Base-by-base conservation (phyloP, 2,113 vertebrate genomes). In the Python bivittatus region DNA sequence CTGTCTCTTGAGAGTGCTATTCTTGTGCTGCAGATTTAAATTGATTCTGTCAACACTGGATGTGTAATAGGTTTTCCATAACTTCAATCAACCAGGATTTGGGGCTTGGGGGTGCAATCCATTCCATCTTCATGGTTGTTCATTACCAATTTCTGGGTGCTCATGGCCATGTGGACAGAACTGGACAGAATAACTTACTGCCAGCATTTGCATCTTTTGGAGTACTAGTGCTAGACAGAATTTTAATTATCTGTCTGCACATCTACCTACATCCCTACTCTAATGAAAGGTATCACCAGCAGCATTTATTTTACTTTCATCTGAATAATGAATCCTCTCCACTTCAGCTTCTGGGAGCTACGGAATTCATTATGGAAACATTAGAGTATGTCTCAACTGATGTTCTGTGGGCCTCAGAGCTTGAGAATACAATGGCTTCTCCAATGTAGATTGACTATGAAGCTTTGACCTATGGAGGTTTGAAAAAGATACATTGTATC, bases 401-500 rank as follows among this genome's bases (percentile, higher is more conserved):
- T 29, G 33, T 33, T 88, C 29, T 92, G 6, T 2, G 6, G 90
- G 4, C 13, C 1, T 0, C 44, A 13, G 90, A 33, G 9, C 5
- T 94, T 8, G 38, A 4, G 1, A 1, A 15, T 5, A 68, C 7
- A 86, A n/a, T 0, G 54, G 7, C 79, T 90, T 95, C 29, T 25
- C 92, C 48, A 84, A 13, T 17, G 23, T 6, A 29, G 57, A 12
- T 48, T n/a, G 57, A n/a, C n/a, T 1, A 22, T 13, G 27, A 27
- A 15, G 15, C 53, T 91, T 94, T 25, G 0, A 90, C 25, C 33
- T 89, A 25, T 1, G 79, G n/a, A 91, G 56, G 0, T 38, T 93
- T 84, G 84, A 94, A 88, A 68, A 61, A 84, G 94, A 91, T 84
- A 52, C 93, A 64, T 12, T 88, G 60, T 87, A 93, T 54, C 13